These are phyloP conservation scores for Conus canariensis DNA, from an alignment of 2,888 invertebrate genomes.

Conservation along the genomic window DNA sequence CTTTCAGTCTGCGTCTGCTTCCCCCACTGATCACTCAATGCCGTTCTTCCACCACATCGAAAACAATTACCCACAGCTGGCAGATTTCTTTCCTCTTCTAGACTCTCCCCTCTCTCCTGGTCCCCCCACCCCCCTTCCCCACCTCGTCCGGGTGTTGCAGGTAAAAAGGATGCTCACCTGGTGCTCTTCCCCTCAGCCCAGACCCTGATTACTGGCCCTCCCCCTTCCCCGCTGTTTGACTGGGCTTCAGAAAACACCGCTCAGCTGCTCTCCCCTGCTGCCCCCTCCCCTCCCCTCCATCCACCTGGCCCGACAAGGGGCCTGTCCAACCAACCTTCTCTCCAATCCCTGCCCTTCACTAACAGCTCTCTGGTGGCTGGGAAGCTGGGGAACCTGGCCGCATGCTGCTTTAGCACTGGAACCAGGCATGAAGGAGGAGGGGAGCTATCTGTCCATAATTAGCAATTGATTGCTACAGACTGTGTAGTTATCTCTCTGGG, in stretches of 20 bases:
- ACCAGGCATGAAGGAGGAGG: too few relatives aligned
- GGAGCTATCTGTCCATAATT: too few relatives aligned
- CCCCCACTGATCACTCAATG: background rate
- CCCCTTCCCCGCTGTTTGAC: background rate
- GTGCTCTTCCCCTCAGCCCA: background rate
- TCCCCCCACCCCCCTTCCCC: background rate
- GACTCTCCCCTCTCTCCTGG: background rate
- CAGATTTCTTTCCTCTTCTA: constrained; percentile 1
- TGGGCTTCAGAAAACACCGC: background rate
- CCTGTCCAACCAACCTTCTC: background rate
- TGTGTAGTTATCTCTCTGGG: too few relatives aligned
- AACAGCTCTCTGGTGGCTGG: background rate
- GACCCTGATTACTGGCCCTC: background rate
- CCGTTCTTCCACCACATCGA: background rate
- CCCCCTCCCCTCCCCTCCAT: background rate
- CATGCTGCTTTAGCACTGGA: background rate
- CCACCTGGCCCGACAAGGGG: too few relatives aligned
- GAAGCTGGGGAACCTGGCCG: background rate
- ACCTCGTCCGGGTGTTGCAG: background rate
- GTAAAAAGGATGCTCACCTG: background rate
- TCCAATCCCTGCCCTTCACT: background rate
- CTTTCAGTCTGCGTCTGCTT: too few relatives aligned
- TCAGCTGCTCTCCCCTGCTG: background rate
- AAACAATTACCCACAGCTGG: constrained; percentile 13
- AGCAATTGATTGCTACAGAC: too few relatives aligned